Evolutionary conservation across 2,888 invertebrate genomes (phyloP), one percentile per base, ranked within the genome.

Genomic region (Elaeidobius kamerunicus): DNA sequence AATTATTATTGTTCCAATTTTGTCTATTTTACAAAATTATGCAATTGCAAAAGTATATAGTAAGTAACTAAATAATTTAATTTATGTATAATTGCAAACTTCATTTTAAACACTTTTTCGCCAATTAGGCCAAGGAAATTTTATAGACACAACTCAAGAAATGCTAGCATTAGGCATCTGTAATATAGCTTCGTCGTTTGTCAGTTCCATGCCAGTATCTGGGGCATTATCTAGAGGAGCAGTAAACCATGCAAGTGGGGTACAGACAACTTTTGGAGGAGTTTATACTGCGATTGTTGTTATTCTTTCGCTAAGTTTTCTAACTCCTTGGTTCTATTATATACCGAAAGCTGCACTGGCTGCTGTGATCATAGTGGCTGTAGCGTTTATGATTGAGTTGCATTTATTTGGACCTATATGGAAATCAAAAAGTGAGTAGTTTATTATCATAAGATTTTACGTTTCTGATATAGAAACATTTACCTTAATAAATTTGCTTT

Each of bases 201-300:
- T 85, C 1, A 77, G 78, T 2, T 81, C 85, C 1, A 85, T 85
- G 76, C 85, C 86, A 1, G 79, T 84, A 1, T 76, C 79, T 57
- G 84, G 81, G 55, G 80, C 80, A 1, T 69, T 82, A 14, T 80
- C 81, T 7, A 69, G 82, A 23, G 81, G 85, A 12, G 86, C 85
- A 15, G 84, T 87, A 3, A 86, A 86, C 66, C 79, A 85, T 60
- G 83, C 83, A 32, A 83, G 84, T 62, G 86, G 85, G 1, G 86
- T 85, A 1, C 76, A 77, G 59, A 86, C 85, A 1, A 83, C 85
- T 2, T 76, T 83, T 42, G 83, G 84, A 9, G 84, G 85, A 5
- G 69, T 83, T 32, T 80, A 82, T 61, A 83, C 83, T 2, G 83
- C 83, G 58, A 68, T 77, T 27, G 67, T 78, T 30, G 78, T 78